Evolutionary conservation across 2,113 vertebrate species (phyloP).

Genomic region (Gymnocephalus cernua): DNA sequence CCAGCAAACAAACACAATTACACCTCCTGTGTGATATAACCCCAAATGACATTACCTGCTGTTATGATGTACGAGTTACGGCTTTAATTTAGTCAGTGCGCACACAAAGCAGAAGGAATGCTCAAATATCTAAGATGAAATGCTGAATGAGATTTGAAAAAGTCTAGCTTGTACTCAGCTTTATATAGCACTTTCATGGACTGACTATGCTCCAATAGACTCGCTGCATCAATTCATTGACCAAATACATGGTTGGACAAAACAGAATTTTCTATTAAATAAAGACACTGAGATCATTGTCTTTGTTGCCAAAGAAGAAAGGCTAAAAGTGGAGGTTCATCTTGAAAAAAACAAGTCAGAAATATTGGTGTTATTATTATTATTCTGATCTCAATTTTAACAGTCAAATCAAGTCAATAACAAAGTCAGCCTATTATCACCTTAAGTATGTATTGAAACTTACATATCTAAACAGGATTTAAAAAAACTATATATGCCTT

Average conservation of each 20-base stretch:
- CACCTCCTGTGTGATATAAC: not conserved
- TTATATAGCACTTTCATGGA: not conserved
- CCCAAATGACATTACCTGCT: not conserved
- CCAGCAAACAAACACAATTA: slow-evolving; percentile 24
- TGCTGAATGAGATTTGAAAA: not conserved
- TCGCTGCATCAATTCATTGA: not conserved
- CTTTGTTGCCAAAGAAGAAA: not conserved
- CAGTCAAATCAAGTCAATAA: too few relatives aligned
- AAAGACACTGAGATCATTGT: not conserved
- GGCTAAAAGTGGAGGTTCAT: not conserved
- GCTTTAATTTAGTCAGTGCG: not conserved
- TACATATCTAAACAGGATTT: too few relatives aligned
- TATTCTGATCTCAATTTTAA: too few relatives aligned
- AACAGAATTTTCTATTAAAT: not conserved
- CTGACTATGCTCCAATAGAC: not conserved
- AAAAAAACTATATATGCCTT: too few relatives aligned
- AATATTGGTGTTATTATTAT: too few relatives aligned
- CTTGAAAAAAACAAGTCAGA: not conserved
- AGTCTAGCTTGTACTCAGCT: not conserved
- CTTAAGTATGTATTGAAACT: too few relatives aligned
- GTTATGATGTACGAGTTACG: not conserved
- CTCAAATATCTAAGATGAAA: slow-evolving; percentile 11
- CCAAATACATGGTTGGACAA: not conserved
- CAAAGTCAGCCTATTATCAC: too few relatives aligned
- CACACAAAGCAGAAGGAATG: not conserved